A percentile compares a stretch with the other conserved stretches of the same genome.
phyloP scores from a whole-genome alignment of 2,113 vertebrate genomes.

The Oplegnathus fasciatus region DNA sequence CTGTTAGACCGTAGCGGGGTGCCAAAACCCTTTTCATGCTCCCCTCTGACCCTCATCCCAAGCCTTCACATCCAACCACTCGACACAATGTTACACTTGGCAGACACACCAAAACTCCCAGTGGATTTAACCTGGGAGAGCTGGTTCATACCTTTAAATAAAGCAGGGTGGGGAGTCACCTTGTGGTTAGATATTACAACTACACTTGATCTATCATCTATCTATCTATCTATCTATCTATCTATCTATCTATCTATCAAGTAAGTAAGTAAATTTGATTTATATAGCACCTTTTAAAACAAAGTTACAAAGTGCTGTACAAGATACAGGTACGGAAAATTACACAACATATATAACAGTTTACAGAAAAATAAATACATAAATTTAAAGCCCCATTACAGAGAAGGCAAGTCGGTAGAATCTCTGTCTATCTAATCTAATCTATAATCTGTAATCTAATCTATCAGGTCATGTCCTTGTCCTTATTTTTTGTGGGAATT shows the following conservation, averaged over 20 bases:
- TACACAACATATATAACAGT: no score
- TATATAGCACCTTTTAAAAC: no score
- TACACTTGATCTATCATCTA: conserved; percentile 2
- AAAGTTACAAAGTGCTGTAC: no score
- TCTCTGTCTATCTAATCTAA: no score
- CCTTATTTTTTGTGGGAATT: not conserved
- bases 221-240: not conserved
- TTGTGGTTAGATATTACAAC: conserved; percentile 36
- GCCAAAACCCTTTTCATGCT: conserved; percentile 63
- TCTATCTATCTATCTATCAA: not conserved
- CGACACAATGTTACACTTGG: conserved; percentile 21
- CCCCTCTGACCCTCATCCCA: conserved; percentile 61
- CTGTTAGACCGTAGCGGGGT: conserved; percentile 69
- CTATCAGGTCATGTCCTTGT: not conserved
- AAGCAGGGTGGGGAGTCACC: conserved; percentile 26
- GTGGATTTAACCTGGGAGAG: not conserved
- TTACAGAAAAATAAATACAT: no score
- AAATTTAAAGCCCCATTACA: no score
- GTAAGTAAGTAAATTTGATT: no score
- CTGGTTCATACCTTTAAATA: not conserved
- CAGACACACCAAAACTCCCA: conserved; percentile 10
- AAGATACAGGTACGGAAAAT: no score
- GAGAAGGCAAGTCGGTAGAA: no score
- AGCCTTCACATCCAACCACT: conserved; percentile 50
- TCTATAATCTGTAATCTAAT: no score